Evolutionary conservation across 1,140 invertebrate genomes (phyloP).

Genomic region (Periplaneta americana): DNA sequence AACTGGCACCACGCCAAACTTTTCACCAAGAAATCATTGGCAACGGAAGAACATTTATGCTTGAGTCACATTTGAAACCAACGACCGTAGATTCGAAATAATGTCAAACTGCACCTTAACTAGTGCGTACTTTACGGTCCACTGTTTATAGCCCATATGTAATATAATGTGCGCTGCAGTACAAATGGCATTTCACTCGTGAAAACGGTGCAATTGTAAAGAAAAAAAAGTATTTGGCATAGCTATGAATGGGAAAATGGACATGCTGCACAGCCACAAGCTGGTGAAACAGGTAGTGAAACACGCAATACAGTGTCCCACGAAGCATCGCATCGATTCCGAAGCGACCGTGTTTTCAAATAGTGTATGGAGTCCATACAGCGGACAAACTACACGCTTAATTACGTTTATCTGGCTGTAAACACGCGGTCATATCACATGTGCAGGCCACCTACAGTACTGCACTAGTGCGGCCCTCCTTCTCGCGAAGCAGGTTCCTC

Average conservation of each 20-base stretch:
- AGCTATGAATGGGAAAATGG: neutral
- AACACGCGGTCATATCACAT: neutral
- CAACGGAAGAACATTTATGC: too few species aligned
- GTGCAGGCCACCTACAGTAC: neutral
- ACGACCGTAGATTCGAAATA: too few species aligned
- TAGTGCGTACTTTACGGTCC: too few species aligned
- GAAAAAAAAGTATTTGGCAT: too few species aligned
- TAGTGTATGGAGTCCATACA: neutral
- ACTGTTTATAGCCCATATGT: too few species aligned
- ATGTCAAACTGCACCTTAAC: too few species aligned
- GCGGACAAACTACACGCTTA: neutral
- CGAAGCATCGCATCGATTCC: neutral
- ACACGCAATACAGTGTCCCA: neutral
- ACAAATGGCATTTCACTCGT: too few species aligned
- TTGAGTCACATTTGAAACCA: too few species aligned
- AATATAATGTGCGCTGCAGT: too few species aligned
- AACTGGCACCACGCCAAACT: too few species aligned
- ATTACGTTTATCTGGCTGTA: neutral
- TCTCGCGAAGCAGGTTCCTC: neutral
- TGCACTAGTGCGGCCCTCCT: neutral
- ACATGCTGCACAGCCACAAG: neutral
- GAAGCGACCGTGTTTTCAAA: neutral
- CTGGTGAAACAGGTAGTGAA: neutral
- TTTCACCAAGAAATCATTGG: too few species aligned
- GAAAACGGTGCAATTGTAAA: too few species aligned